phyloP scores from a whole-genome alignment of 2,797 vertebrate species.

The Caiman crocodilus region DNA sequence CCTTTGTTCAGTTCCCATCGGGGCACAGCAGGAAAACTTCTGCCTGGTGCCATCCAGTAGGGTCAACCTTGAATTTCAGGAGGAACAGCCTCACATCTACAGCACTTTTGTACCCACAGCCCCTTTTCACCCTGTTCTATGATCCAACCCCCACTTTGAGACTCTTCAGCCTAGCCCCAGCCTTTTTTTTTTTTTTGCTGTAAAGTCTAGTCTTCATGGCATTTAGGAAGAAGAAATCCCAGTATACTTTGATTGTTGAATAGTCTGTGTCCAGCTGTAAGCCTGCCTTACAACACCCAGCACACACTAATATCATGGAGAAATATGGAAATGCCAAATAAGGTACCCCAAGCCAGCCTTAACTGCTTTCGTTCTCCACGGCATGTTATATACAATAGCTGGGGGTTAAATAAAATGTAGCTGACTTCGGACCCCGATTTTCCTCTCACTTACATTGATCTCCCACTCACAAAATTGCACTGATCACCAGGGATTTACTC shows the following conservation, averaged over 20 bases:
- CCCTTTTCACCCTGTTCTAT: no score
- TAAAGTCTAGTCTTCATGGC: background rate
- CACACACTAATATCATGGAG: no score
- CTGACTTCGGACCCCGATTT: background rate
- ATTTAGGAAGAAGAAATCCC: background rate
- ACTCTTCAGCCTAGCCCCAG: background rate
- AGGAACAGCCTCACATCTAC: no score
- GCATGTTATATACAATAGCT: background rate
- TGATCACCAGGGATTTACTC: background rate
- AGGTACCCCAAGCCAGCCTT: background rate
- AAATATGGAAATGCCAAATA: accelerated
- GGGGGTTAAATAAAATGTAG: background rate
- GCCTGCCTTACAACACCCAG: no score
- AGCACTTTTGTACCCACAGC: no score
- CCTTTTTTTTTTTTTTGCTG: background rate
- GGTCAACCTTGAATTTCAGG: no score
- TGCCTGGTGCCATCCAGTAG: no score
- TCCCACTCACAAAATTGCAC: background rate
- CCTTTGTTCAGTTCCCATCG: no score
- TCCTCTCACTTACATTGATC: background rate
- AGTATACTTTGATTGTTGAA: background rate
- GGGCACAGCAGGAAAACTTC: no score
- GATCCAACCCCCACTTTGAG: background rate
- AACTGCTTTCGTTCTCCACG: background rate
- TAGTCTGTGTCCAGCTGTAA: background rate